Base-by-base conservation (phyloP, 2,888 invertebrate species). In the Pterostichus madidus region DNA sequence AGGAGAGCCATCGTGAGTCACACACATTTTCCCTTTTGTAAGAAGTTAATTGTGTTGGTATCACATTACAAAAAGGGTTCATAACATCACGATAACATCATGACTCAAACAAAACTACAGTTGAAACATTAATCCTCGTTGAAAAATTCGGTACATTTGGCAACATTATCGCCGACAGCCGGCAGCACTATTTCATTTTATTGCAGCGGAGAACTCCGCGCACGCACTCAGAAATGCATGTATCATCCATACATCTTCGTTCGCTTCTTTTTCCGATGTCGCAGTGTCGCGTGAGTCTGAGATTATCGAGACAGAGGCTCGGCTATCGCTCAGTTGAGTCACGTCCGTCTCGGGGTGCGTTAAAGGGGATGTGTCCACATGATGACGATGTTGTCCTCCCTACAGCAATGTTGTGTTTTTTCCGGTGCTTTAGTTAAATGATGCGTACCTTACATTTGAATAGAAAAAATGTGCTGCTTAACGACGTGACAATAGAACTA, bases 241-340 rank as follows among this genome's bases (percentile, higher is more conserved):
- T 53, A 75, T 75, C 52, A 75, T 52, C 53, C 75, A 52, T 75
- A 75, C 13, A 75, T 75, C 75, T 75, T 75, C 75, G 75, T 75
- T 32, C 13, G 11, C 24, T 39, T 64, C 35, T 64, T 64, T 11
- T 75, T 75, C 13, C 24, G 17, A 49, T 75, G 24, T 75, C 52
- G 75, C 32, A 52, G 32, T 31, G 24, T 75, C 52, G 52, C 75
- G 32, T 75, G 75, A 71, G 68, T 39, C 75, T 53, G 24, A 53
- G 75, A 75, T 75, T 75, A 75, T 75, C 75, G 75, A 44, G 17
- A 75, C 49, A 75, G 24, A 24, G 75, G n/a, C 73, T 52, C 32
- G 53, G 8, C 73, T 59, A 59, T 39, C 46, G 46, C 44, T 44
- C 44, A 75, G 75, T 75, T 75, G 52, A 75, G 75, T 53, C 75